Evolutionary conservation across 2,113 vertebrate genomes (phyloP).

Genomic region (Apodemus speciosus): DNA sequence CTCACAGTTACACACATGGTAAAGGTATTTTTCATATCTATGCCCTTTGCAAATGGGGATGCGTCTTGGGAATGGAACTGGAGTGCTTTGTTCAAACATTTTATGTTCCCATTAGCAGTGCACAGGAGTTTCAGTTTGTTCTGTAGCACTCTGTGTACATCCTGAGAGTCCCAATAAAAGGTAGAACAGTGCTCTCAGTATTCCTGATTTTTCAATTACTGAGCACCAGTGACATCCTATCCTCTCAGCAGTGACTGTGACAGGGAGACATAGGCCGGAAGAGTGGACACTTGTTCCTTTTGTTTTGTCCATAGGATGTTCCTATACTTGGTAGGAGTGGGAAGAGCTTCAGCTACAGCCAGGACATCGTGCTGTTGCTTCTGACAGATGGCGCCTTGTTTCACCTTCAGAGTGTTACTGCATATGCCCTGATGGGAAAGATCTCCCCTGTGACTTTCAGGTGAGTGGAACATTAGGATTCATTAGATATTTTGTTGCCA

Average conservation of each 20-base stretch:
- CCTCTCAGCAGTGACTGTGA: fast-evolving
- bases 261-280: fast-evolving
- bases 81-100: neutral
- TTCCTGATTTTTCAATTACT: fast-evolving
- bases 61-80: neutral
- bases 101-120: neutral
- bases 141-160: fast-evolving
- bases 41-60: too few relatives aligned
- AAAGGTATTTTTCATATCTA: fast-evolving
- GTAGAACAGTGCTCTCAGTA: fast-evolving
- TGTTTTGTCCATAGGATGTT: slow-evolving; percentile 80
- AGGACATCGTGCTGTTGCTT: slow-evolving; percentile 91
- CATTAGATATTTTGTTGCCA: fast-evolving
- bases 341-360: slow-evolving; percentile 88
- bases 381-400: slow-evolving; percentile 93
- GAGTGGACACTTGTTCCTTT: fast-evolving
- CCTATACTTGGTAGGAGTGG: slow-evolving; percentile 89
- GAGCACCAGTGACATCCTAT: fast-evolving
- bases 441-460: slow-evolving; percentile 98
- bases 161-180: fast-evolving
- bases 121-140: neutral
- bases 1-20: neutral
- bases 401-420: slow-evolving; percentile 96
- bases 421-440: slow-evolving; percentile 96
- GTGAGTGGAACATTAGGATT: slow-evolving; percentile 76